A percentile compares a stretch with the other conserved stretches of the same genome.
phyloP scores from a whole-genome alignment of 2,797 vertebrate species.

The Dipus sagitta region DNA sequence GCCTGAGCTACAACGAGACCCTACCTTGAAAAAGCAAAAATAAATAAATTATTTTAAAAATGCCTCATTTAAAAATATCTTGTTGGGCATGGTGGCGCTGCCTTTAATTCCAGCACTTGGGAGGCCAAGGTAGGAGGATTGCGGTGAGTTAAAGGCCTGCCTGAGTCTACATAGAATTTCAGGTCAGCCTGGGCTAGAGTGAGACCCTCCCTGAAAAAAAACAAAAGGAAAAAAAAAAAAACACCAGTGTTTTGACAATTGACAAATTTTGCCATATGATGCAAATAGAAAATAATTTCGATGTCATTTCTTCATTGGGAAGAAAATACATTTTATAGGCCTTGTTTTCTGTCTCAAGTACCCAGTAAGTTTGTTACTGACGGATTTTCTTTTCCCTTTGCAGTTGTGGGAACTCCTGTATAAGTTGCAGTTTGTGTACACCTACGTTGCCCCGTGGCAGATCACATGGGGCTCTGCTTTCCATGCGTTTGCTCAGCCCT shows the following conservation, averaged over 20 bases:
- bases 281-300: conserved; percentile 35
- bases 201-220: no score
- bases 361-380: not conserved
- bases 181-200: no score
- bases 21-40: no score
- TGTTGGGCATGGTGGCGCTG: no score
- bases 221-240: not conserved
- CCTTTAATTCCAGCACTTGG: no score
- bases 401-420: conserved; percentile 98
- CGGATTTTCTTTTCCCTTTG: conserved; percentile 43
- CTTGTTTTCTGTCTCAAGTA: conserved; percentile 51
- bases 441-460: conserved; percentile 99
- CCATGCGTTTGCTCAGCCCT: conserved; percentile 98
- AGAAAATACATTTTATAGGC: conserved; percentile 8
- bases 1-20: no score
- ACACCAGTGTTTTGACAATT: conserved; percentile 10
- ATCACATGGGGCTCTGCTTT: conserved; percentile 99
- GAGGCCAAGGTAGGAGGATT: no score
- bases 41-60: not conserved
- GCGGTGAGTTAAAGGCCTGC: no score
- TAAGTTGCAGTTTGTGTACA: conserved; percentile 98
- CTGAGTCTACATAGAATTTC: no score
- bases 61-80: no score
- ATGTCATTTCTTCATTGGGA: not conserved
- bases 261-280: conserved; percentile 17